Conservation (phyloP, 1,140 invertebrate species). For the Eriosoma lanigerum region DNA sequence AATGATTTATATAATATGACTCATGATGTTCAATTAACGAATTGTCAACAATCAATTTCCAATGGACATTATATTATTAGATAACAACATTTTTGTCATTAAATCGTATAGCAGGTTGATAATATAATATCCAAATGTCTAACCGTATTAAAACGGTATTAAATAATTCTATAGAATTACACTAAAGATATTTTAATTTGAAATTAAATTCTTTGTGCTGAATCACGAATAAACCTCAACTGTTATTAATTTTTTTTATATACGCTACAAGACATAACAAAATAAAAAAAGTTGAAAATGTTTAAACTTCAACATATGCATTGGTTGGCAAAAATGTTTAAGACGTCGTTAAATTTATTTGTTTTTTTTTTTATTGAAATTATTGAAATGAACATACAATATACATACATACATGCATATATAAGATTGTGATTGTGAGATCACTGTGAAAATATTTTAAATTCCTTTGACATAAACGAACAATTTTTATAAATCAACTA, state of each 20-base stretch:
- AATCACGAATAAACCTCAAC: not conserved
- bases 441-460: not conserved
- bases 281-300: not conserved
- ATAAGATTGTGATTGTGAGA: too few species aligned
- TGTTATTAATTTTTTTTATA: not conserved
- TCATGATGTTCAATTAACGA: conserved; percentile 31
- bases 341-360: too few species aligned
- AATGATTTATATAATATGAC: not conserved
- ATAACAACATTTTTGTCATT: not conserved
- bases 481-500: too few species aligned
- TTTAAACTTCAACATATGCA: not conserved
- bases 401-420: not conserved
- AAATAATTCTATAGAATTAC: not conserved
- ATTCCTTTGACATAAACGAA: too few species aligned
- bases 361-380: too few species aligned
- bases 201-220: not conserved
- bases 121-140: not conserved
- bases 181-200: not conserved
- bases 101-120: conserved; percentile 1
- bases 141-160: not conserved
- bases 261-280: not conserved
- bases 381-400: not conserved
- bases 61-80: not conserved
- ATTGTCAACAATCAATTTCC: conserved; percentile 9
- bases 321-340: not conserved